Base-by-base conservation (phyloP, 30 jellyfish, hydroid and myxozoan genomes). In the Clytia hemisphaerica region DNA sequence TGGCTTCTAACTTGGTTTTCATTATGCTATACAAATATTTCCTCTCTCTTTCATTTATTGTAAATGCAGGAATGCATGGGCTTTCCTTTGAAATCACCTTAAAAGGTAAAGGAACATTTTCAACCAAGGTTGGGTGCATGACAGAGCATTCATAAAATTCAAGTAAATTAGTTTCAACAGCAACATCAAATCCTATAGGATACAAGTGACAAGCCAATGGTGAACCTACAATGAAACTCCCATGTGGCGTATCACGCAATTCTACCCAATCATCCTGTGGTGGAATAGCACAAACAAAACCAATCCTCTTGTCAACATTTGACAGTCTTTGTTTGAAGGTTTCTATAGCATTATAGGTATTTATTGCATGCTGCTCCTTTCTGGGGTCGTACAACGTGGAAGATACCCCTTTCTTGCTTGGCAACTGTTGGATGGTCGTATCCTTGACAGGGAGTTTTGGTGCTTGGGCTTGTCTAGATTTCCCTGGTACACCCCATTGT, bases 401-500 rank as follows among this genome's bases (percentile, higher is more conserved):
- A 9, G 40, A 30, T 3, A 78, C 70, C 25, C 88, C 91, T 25
- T 80, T 53, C 61, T 68, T 78, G 48, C 46, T 72, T 1, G 40
- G 46, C 33, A 26, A n/a, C 72, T n/a, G n/a, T n/a, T 78, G 47
- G 16, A 78, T 55, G 19, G 80, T 36, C 37, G 57, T 61, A 19
- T 40, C 45, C 89, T 68, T 67, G 40, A 37, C 61, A 10, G 82
- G 93, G 27, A 47, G 81, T 58, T 78, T 78, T 26, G 46, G 14
- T 35, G 44, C 50, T 2, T 45, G 30, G 12, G 32, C 50, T 78
- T 70, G 73, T n/a, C n/a, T n/a, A n/a, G n/a, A n/a, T n/a, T n/a
- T n/a, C 26, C 81, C 82, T 33, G 89, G 90, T 21, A 78, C 42
- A 15, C 93, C 93, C 80, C 91, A 78, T 37, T 78, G 93, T 33